Conservation (phyloP, 2,113 vertebrate genomes). For the Canis aureus region DNA sequence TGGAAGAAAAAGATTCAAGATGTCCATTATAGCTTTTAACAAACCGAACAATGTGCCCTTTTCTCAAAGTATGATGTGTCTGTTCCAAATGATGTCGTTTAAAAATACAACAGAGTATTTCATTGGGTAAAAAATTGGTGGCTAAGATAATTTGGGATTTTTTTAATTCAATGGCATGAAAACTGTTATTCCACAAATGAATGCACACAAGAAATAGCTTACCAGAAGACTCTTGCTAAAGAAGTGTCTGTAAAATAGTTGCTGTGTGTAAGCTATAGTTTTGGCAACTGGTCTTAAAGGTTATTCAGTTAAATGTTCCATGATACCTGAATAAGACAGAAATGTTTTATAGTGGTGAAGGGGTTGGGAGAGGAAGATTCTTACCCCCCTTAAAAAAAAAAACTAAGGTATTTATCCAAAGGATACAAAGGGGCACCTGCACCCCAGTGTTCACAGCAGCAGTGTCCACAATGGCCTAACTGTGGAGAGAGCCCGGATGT, state of each 20-base stretch:
- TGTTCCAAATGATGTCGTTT: slow-evolving; percentile 59
- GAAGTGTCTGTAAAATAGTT: neutral
- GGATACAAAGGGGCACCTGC: neutral
- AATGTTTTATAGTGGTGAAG: neutral
- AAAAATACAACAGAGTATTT: slow-evolving; percentile 63
- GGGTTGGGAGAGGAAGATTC: neutral
- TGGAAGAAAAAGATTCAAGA: slow-evolving; percentile 67
- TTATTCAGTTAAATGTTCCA: neutral
- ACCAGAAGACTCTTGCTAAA: slow-evolving; percentile 23
- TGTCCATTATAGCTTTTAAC: slow-evolving; percentile 1
- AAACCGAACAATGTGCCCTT: slow-evolving; percentile 57
- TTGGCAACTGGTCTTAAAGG: slow-evolving; percentile 29
- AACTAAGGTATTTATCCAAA: neutral
- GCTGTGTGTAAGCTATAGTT: neutral
- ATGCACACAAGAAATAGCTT: neutral
- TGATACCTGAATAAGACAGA: neutral
- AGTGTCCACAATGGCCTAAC: neutral
- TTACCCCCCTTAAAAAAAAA: neutral
- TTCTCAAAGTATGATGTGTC: slow-evolving; percentile 52
- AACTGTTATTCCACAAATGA: slow-evolving; percentile 48
- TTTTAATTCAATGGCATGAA: slow-evolving; percentile 35
- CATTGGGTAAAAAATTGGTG: neutral
- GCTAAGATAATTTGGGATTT: slow-evolving; percentile 13
- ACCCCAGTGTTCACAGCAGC: neutral
- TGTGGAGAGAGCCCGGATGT: neutral